Evolutionary conservation across 2,888 invertebrate genomes (phyloP), one percentile per base, ranked within the genome.

Genomic region (Pristionchus mayeri): DNA sequence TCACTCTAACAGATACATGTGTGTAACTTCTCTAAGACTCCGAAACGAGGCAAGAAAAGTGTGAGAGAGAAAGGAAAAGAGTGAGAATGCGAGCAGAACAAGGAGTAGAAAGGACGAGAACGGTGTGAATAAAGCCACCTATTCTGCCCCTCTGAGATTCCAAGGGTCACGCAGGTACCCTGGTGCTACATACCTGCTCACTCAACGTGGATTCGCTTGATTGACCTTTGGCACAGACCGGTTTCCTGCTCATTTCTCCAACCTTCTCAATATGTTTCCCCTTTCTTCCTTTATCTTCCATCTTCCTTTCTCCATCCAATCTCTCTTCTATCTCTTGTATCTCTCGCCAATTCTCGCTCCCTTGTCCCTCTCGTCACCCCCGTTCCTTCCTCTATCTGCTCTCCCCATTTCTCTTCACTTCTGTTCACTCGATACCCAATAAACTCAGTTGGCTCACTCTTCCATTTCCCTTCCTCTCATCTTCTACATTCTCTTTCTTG

Each of bases 241-340:
- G 40, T 48, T 75, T 11, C 11, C 11, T 40, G 21, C 37, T 67
- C 67, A 37, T 11, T 67, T 24, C 40, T 37, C 40, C 24, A 40
- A 4, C 21, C 40, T 75, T 40, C 40, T 40, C 37, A 3, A 27
- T 75, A n/a, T 75, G n/a, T 40, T 40, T 52, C 34, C 34, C 34
- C 24, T 34, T 52, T 79, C 50, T 79, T 79, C 79, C 52, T 79
- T 54, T 60, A 82, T 21, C 75, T 85, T 9, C 3, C 37, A 50
- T 86, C 50, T 85, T 52, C 52, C 50, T 63, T 50, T 48, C 24
- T 9, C 18, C 50, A 27, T 86, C 30, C 71, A 81, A 81, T 86
- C 71, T 86, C 76, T 86, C 84, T 78, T 60, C 40, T 18, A 63
- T 71, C 71, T 63, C 63, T 63, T 60, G 57, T 81, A 30, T 52